Base-by-base conservation (phyloP, 1,140 invertebrate genomes). In the Thalassaphorura encarpata region DNA sequence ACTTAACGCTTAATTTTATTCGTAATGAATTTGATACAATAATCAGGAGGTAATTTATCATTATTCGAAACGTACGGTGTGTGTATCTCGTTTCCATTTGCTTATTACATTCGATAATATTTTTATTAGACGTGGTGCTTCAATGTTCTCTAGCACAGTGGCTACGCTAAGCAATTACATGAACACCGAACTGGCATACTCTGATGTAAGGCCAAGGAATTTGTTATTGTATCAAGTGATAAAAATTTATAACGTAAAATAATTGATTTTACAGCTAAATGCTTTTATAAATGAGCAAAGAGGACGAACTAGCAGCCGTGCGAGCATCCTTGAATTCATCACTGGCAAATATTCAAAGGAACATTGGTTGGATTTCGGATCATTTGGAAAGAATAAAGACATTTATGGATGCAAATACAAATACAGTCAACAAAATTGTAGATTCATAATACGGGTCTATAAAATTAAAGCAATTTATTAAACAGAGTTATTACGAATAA, bases 1-100 rank as follows among this genome's bases (percentile, higher is more conserved):
- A 57, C 11, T 4, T 62, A 0, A 23, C 48, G 2, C 47, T 62
- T 23, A 55, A 52, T 46, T 55, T 58, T 29, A 49, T 59, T 3
- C 11, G 56, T 36, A 47, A 54, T 42, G 39, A 58, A 26, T 50
- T 57, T 36, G 18, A 36, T 3, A 40, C 50, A 11, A 31, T 62
- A 28, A 21, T 42, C 1, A 41, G 58, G 39, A 50, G 58, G 58
- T 60, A 29, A 13, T 8, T 8, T 0, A 54, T 36, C 33, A n/a
- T 11, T 13, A 16, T 28, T 28, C 6, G 19, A 33, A 24, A 28
- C n/a, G n/a, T n/a, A n/a, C n/a, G n/a, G n/a, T n/a, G n/a, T n/a
- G n/a, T n/a, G 4, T 33, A 51, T 13, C 4, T 13, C 11, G 21
- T 8, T 26, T 11, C 11, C 33, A 11, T 36, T 40, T 49, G 18